phyloP scores from a whole-genome alignment of 2,797 vertebrate species.

The Odontamblyopus lacepedii region DNA sequence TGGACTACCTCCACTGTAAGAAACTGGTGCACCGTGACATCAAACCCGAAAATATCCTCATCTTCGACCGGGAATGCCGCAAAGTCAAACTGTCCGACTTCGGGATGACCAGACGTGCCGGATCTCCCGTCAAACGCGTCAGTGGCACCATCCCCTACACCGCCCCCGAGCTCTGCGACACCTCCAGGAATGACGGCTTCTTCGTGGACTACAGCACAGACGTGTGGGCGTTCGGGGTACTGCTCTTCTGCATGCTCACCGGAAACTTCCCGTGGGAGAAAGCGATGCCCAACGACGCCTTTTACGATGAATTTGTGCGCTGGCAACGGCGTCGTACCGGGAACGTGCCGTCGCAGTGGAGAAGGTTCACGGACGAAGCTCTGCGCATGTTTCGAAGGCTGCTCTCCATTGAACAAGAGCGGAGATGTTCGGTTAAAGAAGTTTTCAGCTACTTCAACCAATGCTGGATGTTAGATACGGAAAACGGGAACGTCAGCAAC shows the following conservation, averaged over 20 bases:
- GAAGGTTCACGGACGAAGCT: slow-evolving; percentile 82
- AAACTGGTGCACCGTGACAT: slow-evolving; percentile 86
- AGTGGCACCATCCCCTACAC: slow-evolving; percentile 87
- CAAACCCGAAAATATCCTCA: slow-evolving; percentile 86
- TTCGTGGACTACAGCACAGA: slow-evolving; percentile 85
- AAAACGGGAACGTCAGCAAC: slow-evolving; percentile 59
- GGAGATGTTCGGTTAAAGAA: slow-evolving; percentile 83
- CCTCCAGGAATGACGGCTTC: slow-evolving; percentile 81
- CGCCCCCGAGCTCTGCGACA: slow-evolving; percentile 83
- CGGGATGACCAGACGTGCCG: slow-evolving; percentile 83
- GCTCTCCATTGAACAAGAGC: slow-evolving; percentile 80
- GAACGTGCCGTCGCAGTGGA: slow-evolving; percentile 83
- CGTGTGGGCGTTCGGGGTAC: slow-evolving; percentile 86
- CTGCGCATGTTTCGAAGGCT: slow-evolving; percentile 84
- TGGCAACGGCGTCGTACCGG: slow-evolving; percentile 80
- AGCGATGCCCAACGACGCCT: slow-evolving; percentile 81
- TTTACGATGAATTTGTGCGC: slow-evolving; percentile 85
- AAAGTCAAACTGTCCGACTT: slow-evolving; percentile 87
- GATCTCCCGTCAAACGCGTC: slow-evolving; percentile 82
- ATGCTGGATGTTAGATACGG: slow-evolving; percentile 82
- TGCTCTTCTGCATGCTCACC: slow-evolving; percentile 87
- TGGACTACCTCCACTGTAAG: slow-evolving; percentile 84
- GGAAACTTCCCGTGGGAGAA: slow-evolving; percentile 90
- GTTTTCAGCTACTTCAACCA: slow-evolving; percentile 83
- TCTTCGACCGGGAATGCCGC: slow-evolving; percentile 85